Evolutionary conservation across 2,888 invertebrate species (phyloP).

Genomic region (Gandaritis pyraliata): DNA sequence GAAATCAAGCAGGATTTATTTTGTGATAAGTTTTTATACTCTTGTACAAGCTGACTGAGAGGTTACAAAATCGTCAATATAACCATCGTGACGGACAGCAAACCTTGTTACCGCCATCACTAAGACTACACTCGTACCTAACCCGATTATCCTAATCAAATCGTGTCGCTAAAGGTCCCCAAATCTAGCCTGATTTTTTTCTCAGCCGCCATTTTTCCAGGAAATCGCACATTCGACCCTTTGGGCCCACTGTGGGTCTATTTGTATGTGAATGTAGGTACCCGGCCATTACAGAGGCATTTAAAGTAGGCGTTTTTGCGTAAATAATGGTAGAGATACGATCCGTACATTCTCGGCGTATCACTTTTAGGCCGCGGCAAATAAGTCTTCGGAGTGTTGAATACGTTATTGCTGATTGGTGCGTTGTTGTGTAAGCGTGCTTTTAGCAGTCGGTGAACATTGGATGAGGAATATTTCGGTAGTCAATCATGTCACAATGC

Average conservation of each 20-base stretch:
- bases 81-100: neutral
- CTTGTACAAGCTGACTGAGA: too few relatives aligned
- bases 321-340: conserved; percentile 51
- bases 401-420: conserved; percentile 17
- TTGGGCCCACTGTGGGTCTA: conserved; percentile 42
- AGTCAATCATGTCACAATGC: too few relatives aligned
- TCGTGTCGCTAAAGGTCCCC: conserved; percentile 37
- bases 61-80: neutral
- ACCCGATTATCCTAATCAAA: conserved; percentile 39
- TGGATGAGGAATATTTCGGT: too few relatives aligned
- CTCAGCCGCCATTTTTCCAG: conserved; percentile 41
- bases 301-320: conserved; percentile 46
- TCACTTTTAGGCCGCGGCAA: conserved; percentile 26
- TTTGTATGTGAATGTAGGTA: conserved; percentile 48
- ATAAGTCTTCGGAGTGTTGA: conserved; percentile 28
- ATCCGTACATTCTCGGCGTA: conserved; percentile 20
- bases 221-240: conserved; percentile 37
- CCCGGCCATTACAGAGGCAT: conserved; percentile 48
- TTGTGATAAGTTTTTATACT: too few relatives aligned
- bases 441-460: neutral
- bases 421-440: neutral
- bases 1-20: too few relatives aligned
- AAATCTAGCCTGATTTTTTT: conserved; percentile 45
- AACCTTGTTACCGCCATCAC: conserved; percentile 9
- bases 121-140: conserved; percentile 20